These are phyloP conservation scores for Brachylomia viminalis DNA, from an alignment of 2,888 invertebrate genomes.

Conservation along the genomic window DNA sequence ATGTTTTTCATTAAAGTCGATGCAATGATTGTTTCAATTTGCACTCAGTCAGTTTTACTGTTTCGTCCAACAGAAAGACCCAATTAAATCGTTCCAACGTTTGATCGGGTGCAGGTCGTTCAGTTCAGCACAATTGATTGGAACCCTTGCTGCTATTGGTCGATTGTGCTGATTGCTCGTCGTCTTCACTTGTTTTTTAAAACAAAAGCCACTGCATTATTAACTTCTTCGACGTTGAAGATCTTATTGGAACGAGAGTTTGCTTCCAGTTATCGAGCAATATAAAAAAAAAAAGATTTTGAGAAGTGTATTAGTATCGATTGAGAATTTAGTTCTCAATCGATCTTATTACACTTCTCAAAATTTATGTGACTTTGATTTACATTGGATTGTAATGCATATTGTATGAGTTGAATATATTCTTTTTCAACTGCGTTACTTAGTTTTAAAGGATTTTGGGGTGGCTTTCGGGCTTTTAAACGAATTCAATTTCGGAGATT, in stretches of 20 bases:
- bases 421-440: constrained; percentile 10
- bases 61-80: constrained; percentile 66
- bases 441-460: constrained; percentile 20
- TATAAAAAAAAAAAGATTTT: neutral
- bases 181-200: constrained; percentile 42
- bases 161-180: constrained; percentile 44
- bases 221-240: constrained; percentile 14
- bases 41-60: constrained; percentile 67
- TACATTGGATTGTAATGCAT: constrained; percentile 21
- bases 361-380: constrained; percentile 39
- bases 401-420: constrained; percentile 31
- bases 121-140: constrained; percentile 68
- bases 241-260: constrained; percentile 21
- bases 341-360: no score
- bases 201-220: constrained; percentile 48
- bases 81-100: constrained; percentile 71
- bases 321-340: neutral
- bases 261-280: neutral
- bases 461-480: neutral
- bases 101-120: constrained; percentile 63
- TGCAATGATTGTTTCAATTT: constrained; percentile 68
- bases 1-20: constrained; percentile 44
- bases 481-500: constrained; percentile 12
- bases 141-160: constrained; percentile 41
- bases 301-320: neutral